A percentile compares a stretch with the other conserved stretches of the same genome.
These are phyloP conservation scores for Crossaster papposus DNA, from an alignment of 53 echinoderm and acorn worm genomes.

Conservation along the genomic window DNA sequence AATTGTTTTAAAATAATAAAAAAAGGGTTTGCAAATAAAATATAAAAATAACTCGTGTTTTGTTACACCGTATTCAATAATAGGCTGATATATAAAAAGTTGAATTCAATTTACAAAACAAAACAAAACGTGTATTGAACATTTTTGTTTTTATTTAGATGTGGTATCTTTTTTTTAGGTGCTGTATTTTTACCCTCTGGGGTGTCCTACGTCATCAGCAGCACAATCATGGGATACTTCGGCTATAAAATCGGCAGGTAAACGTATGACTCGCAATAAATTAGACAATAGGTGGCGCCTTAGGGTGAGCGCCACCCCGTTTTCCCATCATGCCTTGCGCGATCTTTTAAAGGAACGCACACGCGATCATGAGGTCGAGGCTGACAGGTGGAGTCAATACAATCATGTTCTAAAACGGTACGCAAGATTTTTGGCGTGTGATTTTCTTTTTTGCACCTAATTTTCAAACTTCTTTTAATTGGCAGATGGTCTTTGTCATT, in stretches of 20 bases:
- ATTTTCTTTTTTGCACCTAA: background rate
- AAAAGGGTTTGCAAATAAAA: background rate
- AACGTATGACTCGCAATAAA: background rate
- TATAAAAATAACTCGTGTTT: background rate
- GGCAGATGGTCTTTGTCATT: conserved; percentile 69
- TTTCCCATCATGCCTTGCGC: too few relatives aligned
- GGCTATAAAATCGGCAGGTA: conserved; percentile 74
- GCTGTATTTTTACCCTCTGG: conserved; percentile 77
- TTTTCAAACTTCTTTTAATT: conserved; percentile 3
- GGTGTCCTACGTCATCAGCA: conserved; percentile 68
- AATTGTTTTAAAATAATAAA: background rate
- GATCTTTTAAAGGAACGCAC: too few relatives aligned
- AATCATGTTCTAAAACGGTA: too few relatives aligned
- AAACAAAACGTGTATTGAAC: background rate
- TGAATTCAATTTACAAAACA: too few relatives aligned
- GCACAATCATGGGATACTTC: conserved; percentile 66
- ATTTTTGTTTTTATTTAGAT: background rate
- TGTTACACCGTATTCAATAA: background rate
- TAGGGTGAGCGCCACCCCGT: too few relatives aligned
- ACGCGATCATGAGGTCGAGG: too few relatives aligned
- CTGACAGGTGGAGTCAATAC: too few relatives aligned
- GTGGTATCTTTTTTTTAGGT: conserved; percentile 38
- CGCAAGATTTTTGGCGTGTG: too few relatives aligned
- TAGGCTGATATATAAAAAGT: background rate
- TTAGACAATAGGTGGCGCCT: too few relatives aligned